Evolutionary conservation across 1,140 invertebrate genomes (phyloP).

Genomic region (Drosophila pruinosa): DNA sequence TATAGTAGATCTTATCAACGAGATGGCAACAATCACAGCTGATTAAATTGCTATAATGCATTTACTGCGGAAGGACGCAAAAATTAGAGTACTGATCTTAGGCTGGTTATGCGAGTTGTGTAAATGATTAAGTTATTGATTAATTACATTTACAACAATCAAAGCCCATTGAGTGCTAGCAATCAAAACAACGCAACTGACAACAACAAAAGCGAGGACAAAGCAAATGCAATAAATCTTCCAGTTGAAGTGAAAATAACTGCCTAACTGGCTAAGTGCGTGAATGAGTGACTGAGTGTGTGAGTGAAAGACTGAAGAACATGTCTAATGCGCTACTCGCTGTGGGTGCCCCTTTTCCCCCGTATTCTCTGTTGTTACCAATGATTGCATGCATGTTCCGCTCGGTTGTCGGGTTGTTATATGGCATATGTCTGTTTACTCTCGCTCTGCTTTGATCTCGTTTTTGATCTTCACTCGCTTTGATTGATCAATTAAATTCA

Average conservation of each 20-base stretch:
- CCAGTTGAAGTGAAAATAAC: conserved; percentile 41
- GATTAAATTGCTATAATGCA: conserved; percentile 67
- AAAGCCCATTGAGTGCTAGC: conserved; percentile 77
- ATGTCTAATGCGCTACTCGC: conserved; percentile 55
- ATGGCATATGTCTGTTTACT: conserved; percentile 76
- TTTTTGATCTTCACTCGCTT: conserved; percentile 80
- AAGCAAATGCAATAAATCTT: conserved; percentile 65
- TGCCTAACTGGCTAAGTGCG: conserved; percentile 27
- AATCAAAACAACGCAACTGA: conserved; percentile 62
- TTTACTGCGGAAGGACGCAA: neutral
- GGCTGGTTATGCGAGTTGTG: conserved; percentile 42
- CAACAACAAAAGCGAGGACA: conserved; percentile 23
- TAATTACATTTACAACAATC: conserved; percentile 81
- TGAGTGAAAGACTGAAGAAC: conserved; percentile 63
- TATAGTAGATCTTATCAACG: neutral
- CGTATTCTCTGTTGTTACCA: conserved; percentile 9
- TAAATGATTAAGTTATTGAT: conserved; percentile 78
- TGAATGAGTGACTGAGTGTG: conserved; percentile 29
- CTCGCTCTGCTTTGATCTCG: conserved; percentile 71
- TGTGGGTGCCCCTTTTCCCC: conserved; percentile 1
- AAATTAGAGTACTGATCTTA: neutral
- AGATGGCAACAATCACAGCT: conserved; percentile 51
- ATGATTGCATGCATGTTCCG: conserved; percentile 64
- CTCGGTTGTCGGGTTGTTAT: conserved; percentile 59
- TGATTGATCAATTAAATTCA: conserved; percentile 82